Evolutionary conservation across 2,113 vertebrate genomes (phyloP), one percentile per base, ranked within the genome.

Genomic region (Cyphomyrus discorhynchus): DNA sequence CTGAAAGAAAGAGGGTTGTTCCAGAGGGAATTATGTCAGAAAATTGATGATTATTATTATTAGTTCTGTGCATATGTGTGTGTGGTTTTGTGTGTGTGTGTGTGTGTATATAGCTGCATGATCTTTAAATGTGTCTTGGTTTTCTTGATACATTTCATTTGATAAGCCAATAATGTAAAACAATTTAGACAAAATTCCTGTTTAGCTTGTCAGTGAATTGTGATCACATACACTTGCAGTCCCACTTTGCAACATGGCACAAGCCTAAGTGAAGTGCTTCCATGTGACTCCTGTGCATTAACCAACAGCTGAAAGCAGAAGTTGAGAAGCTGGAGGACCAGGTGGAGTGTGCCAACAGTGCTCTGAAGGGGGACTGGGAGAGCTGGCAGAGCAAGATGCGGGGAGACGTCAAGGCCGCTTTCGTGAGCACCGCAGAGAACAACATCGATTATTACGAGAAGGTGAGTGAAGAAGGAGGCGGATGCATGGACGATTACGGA

Each of bases 391-490:
- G 92, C 91, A 95, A 94, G 89, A 98, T 98, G 97, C 96, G 95
- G 45, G 93, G 92, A 39, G 98, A 99, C 92, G 94, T 98, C 92
- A 97, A 94, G 92, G 93, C 94, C n/a, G 95, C 96, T 0, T 98
- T 99, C 39, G 86, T 93, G 0, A 93, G 93, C 31, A 92, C 96
- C 35, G 97, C 98, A 0, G 97, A 98, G 91, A 97, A 94, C 92
- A 99, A 98, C 53, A 93, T 98, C 66, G 94, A 45, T 56, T 97
- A 97, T 92, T 98, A 98, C 9, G 97, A 99, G 94, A 97, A 98
- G 98, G 98, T 99, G 94, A 96, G 94, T 62, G 13, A 15, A 45
- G 86, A 0, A 21, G 42, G 17, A 46, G 39, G 19, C 11, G 21
- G 10, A 4, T 46, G 82, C n/a, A 50, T 86, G 84, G 56, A n/a